Conservation (phyloP, 1,140 invertebrate genomes). For the Heliconius himera region DNA sequence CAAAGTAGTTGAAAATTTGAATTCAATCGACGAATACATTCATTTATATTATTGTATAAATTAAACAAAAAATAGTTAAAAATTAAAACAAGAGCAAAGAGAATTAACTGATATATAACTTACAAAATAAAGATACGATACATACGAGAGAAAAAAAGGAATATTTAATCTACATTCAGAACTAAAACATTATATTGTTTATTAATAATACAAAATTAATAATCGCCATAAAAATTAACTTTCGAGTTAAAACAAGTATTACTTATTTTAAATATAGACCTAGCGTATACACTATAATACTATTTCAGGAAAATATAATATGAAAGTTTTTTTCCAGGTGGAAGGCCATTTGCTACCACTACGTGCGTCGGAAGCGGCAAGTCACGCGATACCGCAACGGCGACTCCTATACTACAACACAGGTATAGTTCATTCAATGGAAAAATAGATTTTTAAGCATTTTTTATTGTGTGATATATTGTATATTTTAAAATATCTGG, state of each 20-base stretch:
- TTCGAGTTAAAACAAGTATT: neutral
- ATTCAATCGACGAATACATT: too few relatives aligned
- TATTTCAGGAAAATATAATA: constrained; percentile 1
- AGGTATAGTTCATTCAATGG: constrained; percentile 80
- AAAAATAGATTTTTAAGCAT: neutral
- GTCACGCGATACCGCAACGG: constrained; percentile 91
- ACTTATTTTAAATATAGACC: constrained; percentile 10
- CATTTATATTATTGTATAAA: too few relatives aligned
- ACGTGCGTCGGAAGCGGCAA: constrained; percentile 89
- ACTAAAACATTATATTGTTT: too few relatives aligned
- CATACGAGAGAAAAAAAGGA: too few relatives aligned
- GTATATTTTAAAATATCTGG: neutral
- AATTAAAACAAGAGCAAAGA: too few relatives aligned
- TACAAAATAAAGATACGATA: too few relatives aligned
- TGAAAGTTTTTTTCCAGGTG: constrained; percentile 81
- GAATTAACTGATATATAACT: too few relatives aligned
- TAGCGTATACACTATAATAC: neutral
- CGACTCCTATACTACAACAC: constrained; percentile 90
- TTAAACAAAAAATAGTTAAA: too few relatives aligned
- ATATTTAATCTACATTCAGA: too few relatives aligned
- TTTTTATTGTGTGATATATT: neutral
- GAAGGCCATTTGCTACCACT: constrained; percentile 94
- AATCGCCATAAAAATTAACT: too few relatives aligned
- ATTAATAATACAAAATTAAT: too few relatives aligned
- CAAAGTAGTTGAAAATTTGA: too few relatives aligned